phyloP scores from a whole-genome alignment of 2,113 vertebrate genomes.

The Scomber scombrus region DNA sequence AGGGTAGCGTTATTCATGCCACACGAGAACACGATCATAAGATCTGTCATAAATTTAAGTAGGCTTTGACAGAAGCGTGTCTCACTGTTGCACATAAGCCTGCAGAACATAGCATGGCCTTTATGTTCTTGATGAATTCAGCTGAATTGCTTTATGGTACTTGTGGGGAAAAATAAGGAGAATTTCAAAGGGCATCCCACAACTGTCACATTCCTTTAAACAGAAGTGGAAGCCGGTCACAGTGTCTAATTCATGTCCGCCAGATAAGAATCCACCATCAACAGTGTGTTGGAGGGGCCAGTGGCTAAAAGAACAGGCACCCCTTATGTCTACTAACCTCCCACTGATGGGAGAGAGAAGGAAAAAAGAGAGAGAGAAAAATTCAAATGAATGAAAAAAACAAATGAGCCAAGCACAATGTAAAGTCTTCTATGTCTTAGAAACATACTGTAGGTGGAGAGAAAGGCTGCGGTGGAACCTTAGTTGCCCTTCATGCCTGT shows the following conservation, averaged over 20 bases:
- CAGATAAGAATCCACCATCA: conserved; percentile 80
- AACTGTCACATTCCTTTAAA: conserved; percentile 76
- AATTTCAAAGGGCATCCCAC: conserved; percentile 72
- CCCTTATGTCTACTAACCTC: conserved; percentile 85
- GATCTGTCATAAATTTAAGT: conserved; percentile 48
- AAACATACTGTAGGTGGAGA: conserved; percentile 50
- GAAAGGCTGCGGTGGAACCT: conserved; percentile 18
- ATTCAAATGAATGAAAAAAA: conserved; percentile 54
- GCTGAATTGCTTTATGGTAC: conserved; percentile 59
- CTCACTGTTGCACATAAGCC: conserved; percentile 27
- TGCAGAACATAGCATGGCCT: conserved; percentile 56
- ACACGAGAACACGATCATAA: conserved; percentile 24
- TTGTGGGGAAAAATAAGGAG: conserved; percentile 57
- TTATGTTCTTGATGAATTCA: conserved; percentile 68
- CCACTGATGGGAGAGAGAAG: conserved; percentile 72
- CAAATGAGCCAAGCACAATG: conserved; percentile 44
- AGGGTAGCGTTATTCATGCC: conserved; percentile 27
- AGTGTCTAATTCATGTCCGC: conserved; percentile 81
- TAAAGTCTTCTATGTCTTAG: conserved; percentile 33
- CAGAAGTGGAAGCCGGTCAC: conserved; percentile 79
- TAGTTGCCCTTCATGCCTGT: conserved; percentile 31
- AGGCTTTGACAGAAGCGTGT: conserved; percentile 45
- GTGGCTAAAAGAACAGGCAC: conserved; percentile 79
- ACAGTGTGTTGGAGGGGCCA: conserved; percentile 79
- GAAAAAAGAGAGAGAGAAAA: conserved; percentile 13